These are phyloP conservation scores for Prochilodus magdalenae DNA, from an alignment of 2,113 vertebrate species.

Conservation along the genomic window DNA sequence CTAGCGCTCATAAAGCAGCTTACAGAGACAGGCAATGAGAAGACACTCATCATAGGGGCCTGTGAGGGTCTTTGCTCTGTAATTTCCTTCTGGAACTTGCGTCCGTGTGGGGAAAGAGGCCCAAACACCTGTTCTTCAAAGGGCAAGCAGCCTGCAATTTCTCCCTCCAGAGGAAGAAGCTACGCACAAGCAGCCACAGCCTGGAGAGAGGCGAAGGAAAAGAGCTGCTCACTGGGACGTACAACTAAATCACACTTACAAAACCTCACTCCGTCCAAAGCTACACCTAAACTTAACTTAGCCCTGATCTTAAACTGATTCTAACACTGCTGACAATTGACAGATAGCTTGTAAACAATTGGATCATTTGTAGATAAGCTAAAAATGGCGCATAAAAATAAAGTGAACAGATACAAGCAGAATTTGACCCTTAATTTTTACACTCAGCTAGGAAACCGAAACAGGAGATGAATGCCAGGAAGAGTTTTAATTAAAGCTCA, in stretches of 20 bases:
- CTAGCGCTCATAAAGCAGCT: slow-evolving; percentile 13
- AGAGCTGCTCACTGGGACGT: background rate
- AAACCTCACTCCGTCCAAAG: no score
- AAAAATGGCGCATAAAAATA: no score
- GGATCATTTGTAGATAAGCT: no score
- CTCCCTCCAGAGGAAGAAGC: slow-evolving; percentile 18
- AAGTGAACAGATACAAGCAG: no score
- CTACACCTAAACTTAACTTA: no score
- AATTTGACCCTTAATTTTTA: no score
- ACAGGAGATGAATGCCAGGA: no score
- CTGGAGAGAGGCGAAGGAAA: background rate
- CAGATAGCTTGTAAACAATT: background rate
- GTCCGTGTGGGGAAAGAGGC: slow-evolving; percentile 42
- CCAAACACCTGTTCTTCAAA: slow-evolving; percentile 71
- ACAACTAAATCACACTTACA: background rate
- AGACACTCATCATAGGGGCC: slow-evolving; percentile 8
- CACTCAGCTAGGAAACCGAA: no score
- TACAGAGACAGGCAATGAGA: slow-evolving; percentile 11
- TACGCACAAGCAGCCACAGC: slow-evolving; percentile 5
- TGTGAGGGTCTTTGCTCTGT: slow-evolving; percentile 61
- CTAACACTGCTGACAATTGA: background rate
- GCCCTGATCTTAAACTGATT: background rate
- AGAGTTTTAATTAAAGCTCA: no score
- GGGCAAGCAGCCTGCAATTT: slow-evolving; percentile 65
- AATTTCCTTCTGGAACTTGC: slow-evolving; percentile 65